phyloP scores from a whole-genome alignment of 2,113 vertebrate genomes.

The Zootoca vivipara region DNA sequence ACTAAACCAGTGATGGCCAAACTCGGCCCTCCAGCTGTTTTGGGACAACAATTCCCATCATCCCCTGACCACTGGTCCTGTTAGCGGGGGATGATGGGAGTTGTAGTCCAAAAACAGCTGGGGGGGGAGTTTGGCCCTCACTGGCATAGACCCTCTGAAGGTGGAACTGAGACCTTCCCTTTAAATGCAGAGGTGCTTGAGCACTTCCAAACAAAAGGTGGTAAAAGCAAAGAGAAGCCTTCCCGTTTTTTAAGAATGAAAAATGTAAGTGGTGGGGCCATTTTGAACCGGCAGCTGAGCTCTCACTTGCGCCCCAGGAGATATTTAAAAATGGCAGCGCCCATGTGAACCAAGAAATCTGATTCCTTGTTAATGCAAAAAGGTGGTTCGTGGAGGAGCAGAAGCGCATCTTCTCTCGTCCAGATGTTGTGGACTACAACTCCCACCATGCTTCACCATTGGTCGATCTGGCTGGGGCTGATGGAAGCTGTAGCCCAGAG shows the following conservation, averaged over 20 bases:
- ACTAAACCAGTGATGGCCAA: too few relatives aligned
- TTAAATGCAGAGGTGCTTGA: not conserved
- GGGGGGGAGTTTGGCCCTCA: too few relatives aligned
- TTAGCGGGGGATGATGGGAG: too few relatives aligned
- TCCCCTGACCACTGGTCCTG: too few relatives aligned
- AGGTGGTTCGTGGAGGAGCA: not conserved
- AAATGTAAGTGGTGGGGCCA: not conserved
- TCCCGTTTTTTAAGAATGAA: not conserved
- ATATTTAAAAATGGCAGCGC: not conserved
- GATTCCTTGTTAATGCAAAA: too few relatives aligned
- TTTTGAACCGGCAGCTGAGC: not conserved
- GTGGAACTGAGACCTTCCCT: too few relatives aligned
- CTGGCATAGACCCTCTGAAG: not conserved
- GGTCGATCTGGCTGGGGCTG: not conserved
- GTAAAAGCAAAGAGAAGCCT: not conserved
- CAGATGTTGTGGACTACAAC: not conserved
- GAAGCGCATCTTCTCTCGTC: not conserved
- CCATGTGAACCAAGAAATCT: not conserved
- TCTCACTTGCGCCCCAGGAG: not conserved
- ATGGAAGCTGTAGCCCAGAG: not conserved
- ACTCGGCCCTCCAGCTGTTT: too few relatives aligned
- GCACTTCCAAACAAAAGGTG: not conserved
- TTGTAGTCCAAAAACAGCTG: too few relatives aligned
- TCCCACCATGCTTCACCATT: not conserved
- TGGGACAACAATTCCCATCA: too few relatives aligned